Percentiles rank a stretch among this genome's conserved stretches.
These are phyloP conservation scores for Achroia grisella DNA, from an alignment of 1,140 invertebrate genomes.

Conservation along the genomic window DNA sequence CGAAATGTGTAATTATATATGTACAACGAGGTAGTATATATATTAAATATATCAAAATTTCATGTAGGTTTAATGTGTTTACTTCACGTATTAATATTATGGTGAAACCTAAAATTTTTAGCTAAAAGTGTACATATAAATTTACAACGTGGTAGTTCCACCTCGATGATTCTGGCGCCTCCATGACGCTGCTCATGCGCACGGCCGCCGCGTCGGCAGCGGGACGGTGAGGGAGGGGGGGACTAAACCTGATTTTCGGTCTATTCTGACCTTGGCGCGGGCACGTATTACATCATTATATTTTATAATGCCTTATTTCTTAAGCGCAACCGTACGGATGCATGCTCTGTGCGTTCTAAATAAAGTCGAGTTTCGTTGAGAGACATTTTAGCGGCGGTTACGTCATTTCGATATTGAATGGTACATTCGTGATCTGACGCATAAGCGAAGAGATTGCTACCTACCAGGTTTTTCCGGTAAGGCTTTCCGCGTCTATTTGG, in stretches of 20 bases:
- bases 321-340: neutral
- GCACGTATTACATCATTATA: constrained; percentile 63
- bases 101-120: too few relatives aligned
- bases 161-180: constrained; percentile 33
- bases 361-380: constrained; percentile 17
- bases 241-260: constrained; percentile 69
- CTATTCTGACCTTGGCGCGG: constrained; percentile 67
- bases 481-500: constrained; percentile 58
- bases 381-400: constrained; percentile 3
- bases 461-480: constrained; percentile 60
- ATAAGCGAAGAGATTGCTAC: constrained; percentile 35
- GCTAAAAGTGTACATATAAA: too few relatives aligned
- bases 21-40: too few relatives aligned
- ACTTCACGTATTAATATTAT: too few relatives aligned
- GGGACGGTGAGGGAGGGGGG: constrained; percentile 26
- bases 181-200: constrained; percentile 38
- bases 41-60: too few relatives aligned
- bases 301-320: constrained; percentile 57
- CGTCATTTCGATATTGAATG: constrained; percentile 7
- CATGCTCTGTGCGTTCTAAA: too few relatives aligned
- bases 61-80: too few relatives aligned
- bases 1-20: too few relatives aligned
- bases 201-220: constrained; percentile 10
- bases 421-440: constrained; percentile 23
- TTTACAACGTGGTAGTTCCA: constrained; percentile 4